Percentiles rank a stretch among this genome's conserved stretches.
phyloP scores from a whole-genome alignment of 2,113 vertebrate genomes.

The Gnathonemus longibarbis region DNA sequence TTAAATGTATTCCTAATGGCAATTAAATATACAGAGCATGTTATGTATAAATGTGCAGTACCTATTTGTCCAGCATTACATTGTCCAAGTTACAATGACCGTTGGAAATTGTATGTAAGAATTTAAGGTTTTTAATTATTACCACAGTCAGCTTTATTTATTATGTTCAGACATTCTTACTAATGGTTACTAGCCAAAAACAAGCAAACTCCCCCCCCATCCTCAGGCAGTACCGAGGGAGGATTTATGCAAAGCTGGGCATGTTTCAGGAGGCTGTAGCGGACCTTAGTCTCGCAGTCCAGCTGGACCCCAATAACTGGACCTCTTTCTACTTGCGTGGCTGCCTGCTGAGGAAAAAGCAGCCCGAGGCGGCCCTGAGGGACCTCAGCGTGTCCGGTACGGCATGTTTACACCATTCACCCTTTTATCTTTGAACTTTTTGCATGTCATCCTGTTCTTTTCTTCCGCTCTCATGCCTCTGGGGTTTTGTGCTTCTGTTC shows the following conservation, averaged over 20 bases:
- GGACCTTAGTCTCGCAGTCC: constrained; percentile 59
- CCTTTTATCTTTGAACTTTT: background rate
- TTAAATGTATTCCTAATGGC: background rate
- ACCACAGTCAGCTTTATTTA: background rate
- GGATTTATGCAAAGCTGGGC: constrained; percentile 50
- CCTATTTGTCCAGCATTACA: background rate
- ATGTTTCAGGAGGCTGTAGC: constrained; percentile 48
- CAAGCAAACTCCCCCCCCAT: background rate
- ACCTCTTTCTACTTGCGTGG: constrained; percentile 62
- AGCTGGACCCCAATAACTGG: constrained; percentile 63
- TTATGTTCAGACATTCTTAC: background rate
- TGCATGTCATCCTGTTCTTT: background rate
- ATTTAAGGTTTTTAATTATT: background rate
- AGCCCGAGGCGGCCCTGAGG: constrained; percentile 52
- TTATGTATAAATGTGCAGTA: background rate
- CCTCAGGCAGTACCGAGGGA: constrained; percentile 59
- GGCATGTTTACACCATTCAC: background rate
- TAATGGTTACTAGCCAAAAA: background rate
- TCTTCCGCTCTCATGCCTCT: background rate
- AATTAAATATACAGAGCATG: background rate
- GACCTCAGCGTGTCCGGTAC: constrained; percentile 71
- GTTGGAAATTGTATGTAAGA: background rate
- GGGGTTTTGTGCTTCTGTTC: background rate
- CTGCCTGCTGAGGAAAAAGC: constrained; percentile 53
- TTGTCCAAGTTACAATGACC: background rate